A percentile compares a stretch with the other conserved stretches of the same genome.
phyloP scores from a whole-genome alignment of 2,113 vertebrate species.

The Saguinus midas region DNA sequence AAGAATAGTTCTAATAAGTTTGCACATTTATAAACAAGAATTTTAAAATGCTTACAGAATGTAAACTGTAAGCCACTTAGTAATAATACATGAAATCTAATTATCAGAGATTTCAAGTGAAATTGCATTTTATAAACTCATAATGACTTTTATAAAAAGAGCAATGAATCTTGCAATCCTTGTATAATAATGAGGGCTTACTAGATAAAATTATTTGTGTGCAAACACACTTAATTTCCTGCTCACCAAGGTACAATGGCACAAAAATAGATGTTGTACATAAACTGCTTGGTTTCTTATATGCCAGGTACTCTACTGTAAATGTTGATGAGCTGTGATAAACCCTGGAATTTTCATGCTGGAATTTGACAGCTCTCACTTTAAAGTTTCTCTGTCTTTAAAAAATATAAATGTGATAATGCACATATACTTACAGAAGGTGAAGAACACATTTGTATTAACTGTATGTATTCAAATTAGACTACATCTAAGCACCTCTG shows the following conservation, averaged over 20 bases:
- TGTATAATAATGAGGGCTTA: neutral
- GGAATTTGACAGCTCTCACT: neutral
- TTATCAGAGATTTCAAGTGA: neutral
- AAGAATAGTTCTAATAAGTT: neutral
- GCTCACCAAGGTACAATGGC: neutral
- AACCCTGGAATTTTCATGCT: slow-evolving; percentile 5
- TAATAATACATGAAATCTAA: neutral
- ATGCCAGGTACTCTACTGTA: neutral
- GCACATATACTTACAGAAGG: neutral
- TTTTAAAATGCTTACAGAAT: slow-evolving; percentile 10
- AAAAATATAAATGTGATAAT: neutral
- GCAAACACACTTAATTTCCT: slow-evolving; percentile 31
- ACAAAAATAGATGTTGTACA: neutral
- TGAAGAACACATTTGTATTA: neutral
- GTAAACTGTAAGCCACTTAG: neutral
- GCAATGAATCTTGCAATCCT: neutral
- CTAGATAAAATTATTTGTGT: neutral
- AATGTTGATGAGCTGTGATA: neutral
- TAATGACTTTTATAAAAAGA: neutral
- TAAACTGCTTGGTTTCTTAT: neutral
- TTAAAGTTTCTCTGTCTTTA: neutral
- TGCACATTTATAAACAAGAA: neutral
- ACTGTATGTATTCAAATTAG: neutral
- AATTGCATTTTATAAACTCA: slow-evolving; percentile 17
- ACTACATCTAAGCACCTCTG: neutral